phyloP scores from a whole-genome alignment of 2,113 vertebrate genomes.

The Sapayoa aenigma region DNA sequence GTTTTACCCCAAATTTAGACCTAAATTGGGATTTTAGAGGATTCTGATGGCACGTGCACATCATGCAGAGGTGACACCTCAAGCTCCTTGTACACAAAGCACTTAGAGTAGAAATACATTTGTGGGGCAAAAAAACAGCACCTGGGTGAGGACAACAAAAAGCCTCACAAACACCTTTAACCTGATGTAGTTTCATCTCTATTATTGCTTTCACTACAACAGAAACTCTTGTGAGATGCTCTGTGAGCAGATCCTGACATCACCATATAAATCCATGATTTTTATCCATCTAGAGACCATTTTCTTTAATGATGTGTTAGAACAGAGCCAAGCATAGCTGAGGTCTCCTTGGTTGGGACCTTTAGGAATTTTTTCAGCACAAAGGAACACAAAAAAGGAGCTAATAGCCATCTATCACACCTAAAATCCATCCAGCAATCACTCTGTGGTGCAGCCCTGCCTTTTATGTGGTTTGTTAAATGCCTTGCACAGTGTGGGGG shows the following conservation, averaged over 20 bases:
- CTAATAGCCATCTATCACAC: constrained; percentile 33
- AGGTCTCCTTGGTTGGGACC: not conserved
- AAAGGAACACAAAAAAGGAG: not conserved
- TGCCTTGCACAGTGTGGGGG: not conserved
- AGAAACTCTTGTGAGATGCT: not conserved
- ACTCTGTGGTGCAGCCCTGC: constrained; percentile 6
- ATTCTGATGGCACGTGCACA: accelerated
- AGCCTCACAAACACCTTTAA: not conserved
- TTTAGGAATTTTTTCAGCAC: not conserved
- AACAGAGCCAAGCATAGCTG: not conserved
- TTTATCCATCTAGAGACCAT: not conserved
- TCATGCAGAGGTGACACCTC: not conserved
- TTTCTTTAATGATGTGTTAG: constrained; percentile 7
- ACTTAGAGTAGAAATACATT: not conserved
- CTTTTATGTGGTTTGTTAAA: constrained; percentile 59
- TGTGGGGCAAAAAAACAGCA: not conserved
- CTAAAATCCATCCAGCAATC: constrained; percentile 4
- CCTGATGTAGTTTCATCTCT: not conserved
- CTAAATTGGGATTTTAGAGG: not conserved
- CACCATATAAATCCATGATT: not conserved
- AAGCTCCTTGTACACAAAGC: not conserved
- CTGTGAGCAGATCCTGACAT: not conserved
- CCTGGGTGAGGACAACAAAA: not conserved
- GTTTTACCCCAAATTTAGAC: not conserved
- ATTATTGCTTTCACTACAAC: accelerated